Evolutionary conservation across 2,888 invertebrate genomes (phyloP), one percentile per base, ranked within the genome.

Genomic region (Drosophila picticornis): DNA sequence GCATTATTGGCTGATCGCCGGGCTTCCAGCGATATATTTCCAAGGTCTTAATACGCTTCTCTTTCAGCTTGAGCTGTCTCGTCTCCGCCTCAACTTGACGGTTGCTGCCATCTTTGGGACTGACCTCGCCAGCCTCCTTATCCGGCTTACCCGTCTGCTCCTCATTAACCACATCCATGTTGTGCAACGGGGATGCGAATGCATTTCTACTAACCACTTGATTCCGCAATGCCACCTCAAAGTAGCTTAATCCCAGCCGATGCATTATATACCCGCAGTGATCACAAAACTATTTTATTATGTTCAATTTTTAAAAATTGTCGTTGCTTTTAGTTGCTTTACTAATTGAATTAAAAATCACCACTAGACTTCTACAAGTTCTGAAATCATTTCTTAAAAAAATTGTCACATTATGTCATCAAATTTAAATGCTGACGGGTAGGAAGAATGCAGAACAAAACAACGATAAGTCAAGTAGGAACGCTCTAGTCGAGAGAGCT

Each of bases 11-110:
- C 92, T 97, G 96, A 84, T 96, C 95, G 55, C 96, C 95, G 0
- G 98, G 98, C 93, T 97, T 96, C 96, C 96, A 98, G 89, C 98
- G 95, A 92, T 98, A 98, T 34, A 98, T 94, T 2, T 96, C 95
- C 91, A 98, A 96, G 36, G 95, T 96, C 93, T 98, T 98, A n/a
- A 96, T 93, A 52, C 74, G 83, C 1, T 60, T 31, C 19, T 60
- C 73, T 25, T 46, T 53, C 2, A 36, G 58, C n/a, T 62, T 65
- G 0, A 72, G 10, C 43, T 57, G 51, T 27, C 48, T 9, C 11
- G 27, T 34, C 19, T 2, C 11, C n/a, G 0, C 43, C 10, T 40
- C 64, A 10, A 11, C 40, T n/a, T n/a, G n/a, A 40, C 10, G 9
- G 25, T 61, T 43, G 51, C 19, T n/a, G 4, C 13, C 38, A 3